These are phyloP conservation scores for Lepidurus packardi DNA, from an alignment of 1,140 invertebrate species.

Conservation along the genomic window DNA sequence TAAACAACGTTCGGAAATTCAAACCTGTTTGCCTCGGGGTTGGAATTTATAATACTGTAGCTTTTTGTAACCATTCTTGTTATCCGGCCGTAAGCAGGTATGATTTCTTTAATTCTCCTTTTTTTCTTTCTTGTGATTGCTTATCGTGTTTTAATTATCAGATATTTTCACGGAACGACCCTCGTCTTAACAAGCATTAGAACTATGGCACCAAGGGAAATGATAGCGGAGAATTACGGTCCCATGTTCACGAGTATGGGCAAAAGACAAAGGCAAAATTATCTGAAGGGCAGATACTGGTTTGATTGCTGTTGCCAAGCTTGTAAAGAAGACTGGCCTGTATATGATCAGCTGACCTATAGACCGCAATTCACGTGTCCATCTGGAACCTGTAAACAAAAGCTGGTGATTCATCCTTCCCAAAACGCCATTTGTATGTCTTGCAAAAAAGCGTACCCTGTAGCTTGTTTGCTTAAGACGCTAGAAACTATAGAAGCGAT, in stretches of 20 bases:
- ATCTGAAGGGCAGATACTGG: conserved; percentile 72
- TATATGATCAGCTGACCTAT: conserved; percentile 60
- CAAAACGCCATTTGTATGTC: conserved; percentile 23
- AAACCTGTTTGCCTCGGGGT: conserved; percentile 57
- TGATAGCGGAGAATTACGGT: conserved; percentile 86
- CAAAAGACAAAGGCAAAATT: conserved; percentile 57
- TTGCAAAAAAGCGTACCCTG: conserved; percentile 37
- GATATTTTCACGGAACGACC: conserved; percentile 72
- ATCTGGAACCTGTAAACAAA: not conserved
- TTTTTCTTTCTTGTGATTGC: not conserved
- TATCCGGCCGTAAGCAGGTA: conserved; percentile 79
- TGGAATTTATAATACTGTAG: conserved; percentile 71
- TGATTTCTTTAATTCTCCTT: conserved; percentile 20
- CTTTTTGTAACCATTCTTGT: conserved; percentile 89
- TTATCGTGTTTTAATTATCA: conserved; percentile 44
- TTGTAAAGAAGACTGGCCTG: conserved; percentile 75
- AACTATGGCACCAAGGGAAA: conserved; percentile 63
- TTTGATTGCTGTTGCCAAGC: conserved; percentile 77
- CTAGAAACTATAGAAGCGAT: not conserved
- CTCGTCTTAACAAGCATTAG: conserved; percentile 73
- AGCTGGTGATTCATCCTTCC: not conserved
- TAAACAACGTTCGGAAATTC: conserved; percentile 32
- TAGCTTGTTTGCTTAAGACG: not conserved
- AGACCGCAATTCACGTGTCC: not conserved
- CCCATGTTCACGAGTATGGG: conserved; percentile 70